These are phyloP conservation scores for Campoletis sonorensis DNA, from an alignment of 1,140 invertebrate genomes.

Conservation along the genomic window DNA sequence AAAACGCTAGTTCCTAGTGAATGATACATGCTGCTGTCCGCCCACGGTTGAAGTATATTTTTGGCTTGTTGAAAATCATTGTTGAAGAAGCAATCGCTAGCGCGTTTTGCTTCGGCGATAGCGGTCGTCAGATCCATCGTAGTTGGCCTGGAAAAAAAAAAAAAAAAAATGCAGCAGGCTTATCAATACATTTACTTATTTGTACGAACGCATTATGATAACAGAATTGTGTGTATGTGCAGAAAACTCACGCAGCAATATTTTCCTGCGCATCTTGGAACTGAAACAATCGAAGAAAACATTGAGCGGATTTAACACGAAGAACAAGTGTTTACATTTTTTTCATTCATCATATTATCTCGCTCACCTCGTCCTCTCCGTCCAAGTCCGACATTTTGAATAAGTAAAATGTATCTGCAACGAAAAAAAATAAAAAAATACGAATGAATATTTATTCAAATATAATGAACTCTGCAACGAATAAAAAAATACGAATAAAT, in stretches of 20 bases:
- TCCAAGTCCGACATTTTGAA: conserved; percentile 71
- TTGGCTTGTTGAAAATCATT: conserved; percentile 91
- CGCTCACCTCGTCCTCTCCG: conserved; percentile 69
- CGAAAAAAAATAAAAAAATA: conserved; percentile 52
- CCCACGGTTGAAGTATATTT: conserved; percentile 86
- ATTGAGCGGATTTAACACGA: neutral
- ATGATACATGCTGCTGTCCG: conserved; percentile 92
- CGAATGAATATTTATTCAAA: neutral
- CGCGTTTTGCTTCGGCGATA: conserved; percentile 82
- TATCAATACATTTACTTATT: conserved; percentile 21
- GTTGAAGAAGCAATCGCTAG: conserved; percentile 91
- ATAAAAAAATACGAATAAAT: neutral
- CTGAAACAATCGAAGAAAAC: conserved; percentile 60
- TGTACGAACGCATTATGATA: neutral
- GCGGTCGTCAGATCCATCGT: conserved; percentile 81
- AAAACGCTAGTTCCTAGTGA: conserved; percentile 93
- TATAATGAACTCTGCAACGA: neutral
- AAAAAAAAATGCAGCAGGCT: conserved; percentile 32
- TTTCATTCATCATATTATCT: neutral
- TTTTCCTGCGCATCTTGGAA: conserved; percentile 74
- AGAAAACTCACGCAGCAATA: conserved; percentile 62
- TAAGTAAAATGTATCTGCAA: conserved; percentile 57
- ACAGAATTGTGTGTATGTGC: too few species aligned
- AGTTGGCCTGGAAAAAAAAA: conserved; percentile 61
- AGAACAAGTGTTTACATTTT: neutral